Percentiles rank a stretch among this genome's conserved stretches.
These are phyloP conservation scores for Euphonia xanthogaster DNA, from an alignment of 2,797 vertebrate genomes.

Conservation along the genomic window DNA sequence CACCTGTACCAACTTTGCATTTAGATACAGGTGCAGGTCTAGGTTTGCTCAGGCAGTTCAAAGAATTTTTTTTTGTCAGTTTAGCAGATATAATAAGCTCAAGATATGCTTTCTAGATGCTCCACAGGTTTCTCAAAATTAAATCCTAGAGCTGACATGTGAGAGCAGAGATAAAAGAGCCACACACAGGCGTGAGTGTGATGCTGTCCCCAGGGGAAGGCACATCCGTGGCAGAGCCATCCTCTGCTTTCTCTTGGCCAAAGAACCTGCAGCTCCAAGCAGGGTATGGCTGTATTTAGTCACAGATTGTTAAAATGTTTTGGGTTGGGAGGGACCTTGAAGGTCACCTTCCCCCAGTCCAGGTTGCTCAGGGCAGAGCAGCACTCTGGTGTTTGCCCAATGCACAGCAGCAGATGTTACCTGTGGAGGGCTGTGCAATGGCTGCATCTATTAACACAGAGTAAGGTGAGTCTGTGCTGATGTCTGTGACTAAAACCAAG, in stretches of 20 bases:
- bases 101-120: neutral
- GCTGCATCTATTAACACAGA: neutral
- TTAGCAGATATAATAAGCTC: neutral
- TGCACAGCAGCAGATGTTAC: neutral
- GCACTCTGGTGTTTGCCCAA: neutral
- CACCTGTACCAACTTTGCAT: rapidly evolving
- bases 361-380: neutral
- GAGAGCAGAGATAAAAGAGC: neutral
- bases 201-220: neutral
- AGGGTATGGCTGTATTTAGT: neutral
- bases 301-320: neutral
- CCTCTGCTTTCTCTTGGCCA: neutral
- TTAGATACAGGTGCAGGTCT: too few relatives aligned
- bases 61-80: neutral
- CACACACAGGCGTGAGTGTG: rapidly evolving
- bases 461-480: neutral
- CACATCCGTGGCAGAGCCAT: neutral
- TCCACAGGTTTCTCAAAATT: neutral
- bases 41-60: neutral
- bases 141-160: neutral
- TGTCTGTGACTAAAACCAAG: neutral
- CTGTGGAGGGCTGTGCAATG: neutral
- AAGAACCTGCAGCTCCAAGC: neutral
- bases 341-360: neutral
- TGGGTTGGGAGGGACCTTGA: neutral